These are phyloP conservation scores for Zaprionus tsacasi DNA, from an alignment of 1,140 invertebrate species.

Conservation along the genomic window DNA sequence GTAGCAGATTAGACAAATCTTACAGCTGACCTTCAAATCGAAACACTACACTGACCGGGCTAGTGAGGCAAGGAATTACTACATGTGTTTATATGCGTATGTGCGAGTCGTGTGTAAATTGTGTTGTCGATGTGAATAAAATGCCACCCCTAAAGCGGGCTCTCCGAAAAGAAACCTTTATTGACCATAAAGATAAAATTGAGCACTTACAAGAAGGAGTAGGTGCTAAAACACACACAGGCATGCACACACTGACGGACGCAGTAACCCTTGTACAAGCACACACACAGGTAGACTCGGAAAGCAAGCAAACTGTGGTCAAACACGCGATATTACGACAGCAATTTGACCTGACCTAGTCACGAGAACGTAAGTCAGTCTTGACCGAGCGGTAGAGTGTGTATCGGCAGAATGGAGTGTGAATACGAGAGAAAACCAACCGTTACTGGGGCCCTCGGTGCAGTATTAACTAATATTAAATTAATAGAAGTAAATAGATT, in stretches of 20 bases:
- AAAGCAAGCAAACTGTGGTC: slow-evolving; percentile 54
- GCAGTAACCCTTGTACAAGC: not conserved
- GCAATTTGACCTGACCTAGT: slow-evolving; percentile 32
- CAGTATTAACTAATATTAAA: too few relatives aligned
- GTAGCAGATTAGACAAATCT: not conserved
- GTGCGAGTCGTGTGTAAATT: slow-evolving; percentile 4
- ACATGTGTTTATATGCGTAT: not conserved
- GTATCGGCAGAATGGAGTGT: not conserved
- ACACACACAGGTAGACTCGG: not conserved
- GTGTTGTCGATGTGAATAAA: slow-evolving; percentile 31
- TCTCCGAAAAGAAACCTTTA: slow-evolving; percentile 52
- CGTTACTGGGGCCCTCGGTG: not conserved
- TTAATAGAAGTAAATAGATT: not conserved
- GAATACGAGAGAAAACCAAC: not conserved
- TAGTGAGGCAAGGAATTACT: too few relatives aligned
- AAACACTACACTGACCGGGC: not conserved
- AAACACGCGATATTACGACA: slow-evolving; percentile 53
- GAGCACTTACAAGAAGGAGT: slow-evolving; percentile 58
- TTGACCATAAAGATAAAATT: slow-evolving; percentile 77
- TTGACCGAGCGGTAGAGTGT: not conserved
- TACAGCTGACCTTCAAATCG: not conserved
- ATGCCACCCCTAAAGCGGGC: slow-evolving; percentile 47
- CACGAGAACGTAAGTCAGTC: slow-evolving; percentile 17
- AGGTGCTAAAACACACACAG: slow-evolving; percentile 70
- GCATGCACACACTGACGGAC: slow-evolving; percentile 10